A percentile compares a stretch with the other conserved stretches of the same genome.
These are phyloP conservation scores for Caenorhabditis brenneri DNA, from an alignment of 1,140 invertebrate species.

Conservation along the genomic window DNA sequence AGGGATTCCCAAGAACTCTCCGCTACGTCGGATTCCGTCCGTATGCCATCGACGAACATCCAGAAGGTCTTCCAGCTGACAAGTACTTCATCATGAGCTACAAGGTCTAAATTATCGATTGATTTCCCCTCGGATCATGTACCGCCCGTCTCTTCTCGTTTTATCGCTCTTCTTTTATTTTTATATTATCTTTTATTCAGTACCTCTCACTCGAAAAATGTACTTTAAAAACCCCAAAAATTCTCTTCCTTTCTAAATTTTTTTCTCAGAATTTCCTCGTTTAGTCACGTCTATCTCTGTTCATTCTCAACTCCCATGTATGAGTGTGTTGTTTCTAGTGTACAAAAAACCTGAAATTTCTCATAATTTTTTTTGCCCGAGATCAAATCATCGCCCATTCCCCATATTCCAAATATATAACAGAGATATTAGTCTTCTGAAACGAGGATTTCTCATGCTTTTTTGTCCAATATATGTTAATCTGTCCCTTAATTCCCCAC, in stretches of 20 bases:
- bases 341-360: background rate
- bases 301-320: too few relatives aligned
- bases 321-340: background rate
- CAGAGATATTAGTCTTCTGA: background rate
- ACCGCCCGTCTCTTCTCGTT: slow-evolving; percentile 3
- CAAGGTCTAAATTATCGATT: slow-evolving; percentile 37
- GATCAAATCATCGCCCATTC: background rate
- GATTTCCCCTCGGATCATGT: background rate
- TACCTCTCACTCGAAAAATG: background rate
- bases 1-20: slow-evolving; percentile 50
- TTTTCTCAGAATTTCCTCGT: background rate
- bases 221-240: slow-evolving; percentile 19
- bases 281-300: background rate
- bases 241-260: background rate
- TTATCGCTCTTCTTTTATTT: slow-evolving; percentile 6
- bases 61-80: background rate
- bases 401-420: background rate
- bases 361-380: background rate
- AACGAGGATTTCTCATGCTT: background rate
- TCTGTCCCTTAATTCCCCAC: background rate
- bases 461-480: background rate
- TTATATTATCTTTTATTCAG: background rate
- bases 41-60: slow-evolving; percentile 43
- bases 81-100: slow-evolving; percentile 52
- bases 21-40: slow-evolving; percentile 54